Evolutionary conservation across 2,888 invertebrate genomes (phyloP), one percentile per base, ranked within the genome.

Genomic region (Leptinotarsa rubiginosa): DNA sequence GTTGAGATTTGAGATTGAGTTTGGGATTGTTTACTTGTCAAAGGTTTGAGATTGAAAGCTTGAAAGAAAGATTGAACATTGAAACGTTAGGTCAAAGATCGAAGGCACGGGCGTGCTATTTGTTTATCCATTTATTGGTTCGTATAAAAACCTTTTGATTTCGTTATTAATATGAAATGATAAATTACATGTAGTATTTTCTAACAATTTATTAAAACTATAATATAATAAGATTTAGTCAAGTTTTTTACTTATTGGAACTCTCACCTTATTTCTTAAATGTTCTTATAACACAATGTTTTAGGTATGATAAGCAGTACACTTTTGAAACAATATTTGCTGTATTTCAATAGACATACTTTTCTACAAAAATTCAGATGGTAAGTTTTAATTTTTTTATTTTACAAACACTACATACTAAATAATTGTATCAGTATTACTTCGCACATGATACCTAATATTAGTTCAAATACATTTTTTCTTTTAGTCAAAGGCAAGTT

Each of bases 281-380:
- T 52, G 2, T 31, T 31, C 31, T 31, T 31, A 31, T 10, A 31
- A 10, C 31, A 62, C 16, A 31, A 31, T 64, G 22, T 84, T 83
- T 70, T 77, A 86, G 86, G 85, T 82, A 86, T 87, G 86, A 82
- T 85, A 85, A 84, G 84, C 81, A 84, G 81, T 81, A 83, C 83
- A 76, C 80, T 82, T 74, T 74, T 84, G 71, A 79, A 83, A 74
- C 83, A 84, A 78, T 84, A 84, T 78, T 81, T 83, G 78, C 80
- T 75, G 66, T 85, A 75, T 84, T 83, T 78, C 82, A 85, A 84
- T 79, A 83, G 79, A 81, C 75, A 79, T 70, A 77, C 74, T 56
- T 75, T 52, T 52, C 62, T 79, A 70, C 79, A 79, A 56, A 79
- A 84, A 78, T 72, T 85, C 70, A 83, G 81, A 81, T 83, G 83